These are phyloP conservation scores for Altica lythri DNA, from an alignment of 2,888 invertebrate species.

Conservation along the genomic window DNA sequence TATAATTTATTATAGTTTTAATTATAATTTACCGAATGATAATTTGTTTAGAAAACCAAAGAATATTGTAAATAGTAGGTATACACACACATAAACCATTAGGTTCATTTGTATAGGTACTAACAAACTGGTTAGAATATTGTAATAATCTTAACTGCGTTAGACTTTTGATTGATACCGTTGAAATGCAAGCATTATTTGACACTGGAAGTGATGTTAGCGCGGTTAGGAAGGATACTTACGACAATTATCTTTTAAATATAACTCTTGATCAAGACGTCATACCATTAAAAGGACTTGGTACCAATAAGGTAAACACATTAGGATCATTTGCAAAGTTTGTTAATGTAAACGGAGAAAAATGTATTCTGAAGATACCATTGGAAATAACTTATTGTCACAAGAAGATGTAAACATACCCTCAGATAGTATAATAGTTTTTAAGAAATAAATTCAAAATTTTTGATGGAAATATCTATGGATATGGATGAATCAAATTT, in stretches of 20 bases:
- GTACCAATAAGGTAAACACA: slow-evolving; percentile 27
- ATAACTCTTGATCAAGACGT: slow-evolving; percentile 18
- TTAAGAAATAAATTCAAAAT: slow-evolving; percentile 23
- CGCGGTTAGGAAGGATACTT: slow-evolving; percentile 25
- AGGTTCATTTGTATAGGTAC: slow-evolving; percentile 29
- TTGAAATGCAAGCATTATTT: slow-evolving; percentile 23
- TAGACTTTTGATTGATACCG: slow-evolving; percentile 17
- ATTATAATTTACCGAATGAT: no score
- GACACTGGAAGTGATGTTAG: slow-evolving; percentile 35
- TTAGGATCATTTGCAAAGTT: slow-evolving; percentile 26
- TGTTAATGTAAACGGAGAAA: slow-evolving; percentile 29
- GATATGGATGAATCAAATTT: slow-evolving; percentile 9
- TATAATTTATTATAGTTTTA: no score
- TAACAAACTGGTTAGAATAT: slow-evolving; percentile 20
- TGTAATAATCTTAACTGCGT: slow-evolving; percentile 10
- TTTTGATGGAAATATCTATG: slow-evolving; percentile 30
- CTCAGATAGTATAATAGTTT: slow-evolving; percentile 23
- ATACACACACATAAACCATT: no score
- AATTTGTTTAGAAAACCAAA: no score
- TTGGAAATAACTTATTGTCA: slow-evolving; percentile 29
- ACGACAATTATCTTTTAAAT: slow-evolving; percentile 18
- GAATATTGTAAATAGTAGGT: no score
- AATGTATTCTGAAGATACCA: slow-evolving; percentile 22
- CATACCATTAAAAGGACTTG: slow-evolving; percentile 25
- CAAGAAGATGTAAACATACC: slow-evolving; percentile 29